Percentiles rank a stretch among this genome's conserved stretches.
Conservation (phyloP, 2,113 vertebrate species). For the Platichthys stellatus region DNA sequence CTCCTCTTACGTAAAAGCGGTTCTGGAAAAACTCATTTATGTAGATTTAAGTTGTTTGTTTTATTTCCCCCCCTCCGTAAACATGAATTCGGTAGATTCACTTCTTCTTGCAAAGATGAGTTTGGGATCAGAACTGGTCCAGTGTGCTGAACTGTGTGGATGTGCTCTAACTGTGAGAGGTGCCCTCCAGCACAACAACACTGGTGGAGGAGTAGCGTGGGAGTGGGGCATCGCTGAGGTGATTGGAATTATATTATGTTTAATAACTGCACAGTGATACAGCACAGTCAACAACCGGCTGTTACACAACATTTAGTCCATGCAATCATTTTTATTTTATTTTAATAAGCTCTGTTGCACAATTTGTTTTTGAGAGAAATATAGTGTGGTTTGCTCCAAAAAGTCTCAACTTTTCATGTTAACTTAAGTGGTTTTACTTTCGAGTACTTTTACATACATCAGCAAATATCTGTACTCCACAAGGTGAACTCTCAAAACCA, state of each 20-base stretch:
- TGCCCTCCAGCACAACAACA: constrained; percentile 23
- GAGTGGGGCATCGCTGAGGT: constrained; percentile 4
- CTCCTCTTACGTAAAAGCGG: constrained; percentile 62
- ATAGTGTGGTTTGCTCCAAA: not conserved
- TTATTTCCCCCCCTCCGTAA: not conserved
- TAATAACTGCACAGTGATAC: not conserved
- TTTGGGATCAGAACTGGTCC: not conserved
- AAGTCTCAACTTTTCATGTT: not conserved
- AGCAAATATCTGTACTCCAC: too few relatives aligned
- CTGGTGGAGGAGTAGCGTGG: constrained; percentile 27
- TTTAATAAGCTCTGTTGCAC: not conserved
- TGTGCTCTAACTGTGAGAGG: not conserved
- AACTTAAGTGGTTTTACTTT: too few relatives aligned
- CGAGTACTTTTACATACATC: too few relatives aligned
- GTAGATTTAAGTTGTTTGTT: constrained; percentile 7
- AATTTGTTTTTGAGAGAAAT: not conserved
- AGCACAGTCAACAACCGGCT: not conserved
- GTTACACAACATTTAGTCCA: not conserved
- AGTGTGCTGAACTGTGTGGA: not conserved
- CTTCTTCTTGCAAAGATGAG: not conserved
- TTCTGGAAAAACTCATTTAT: constrained; percentile 7
- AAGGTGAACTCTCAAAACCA: too few relatives aligned
- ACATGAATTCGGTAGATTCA: constrained; percentile 1
- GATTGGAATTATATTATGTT: constrained; percentile 7
- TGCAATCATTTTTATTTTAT: not conserved